Percentiles rank a stretch among this genome's conserved stretches.
These are phyloP conservation scores for Clavelina lepadiformis DNA, from an alignment of 23 tunicate genomes.

Conservation along the genomic window DNA sequence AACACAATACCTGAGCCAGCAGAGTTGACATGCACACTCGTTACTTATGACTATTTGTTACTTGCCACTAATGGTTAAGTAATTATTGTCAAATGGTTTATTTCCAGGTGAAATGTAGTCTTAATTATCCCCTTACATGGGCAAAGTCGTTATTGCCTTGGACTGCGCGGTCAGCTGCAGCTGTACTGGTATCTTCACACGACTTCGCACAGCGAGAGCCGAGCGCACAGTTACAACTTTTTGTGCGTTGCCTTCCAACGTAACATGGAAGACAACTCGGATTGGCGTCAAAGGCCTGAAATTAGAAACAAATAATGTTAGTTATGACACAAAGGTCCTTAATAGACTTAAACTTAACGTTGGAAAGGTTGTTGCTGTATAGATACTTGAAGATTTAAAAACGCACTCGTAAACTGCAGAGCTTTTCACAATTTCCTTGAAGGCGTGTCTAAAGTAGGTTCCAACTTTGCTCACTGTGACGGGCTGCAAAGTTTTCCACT, in stretches of 20 bases:
- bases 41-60: background rate
- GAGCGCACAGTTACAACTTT: slow-evolving; percentile 93
- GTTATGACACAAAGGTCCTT: no score
- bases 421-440: slow-evolving; percentile 54
- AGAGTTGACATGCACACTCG: no score
- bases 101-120: no score
- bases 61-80: no score
- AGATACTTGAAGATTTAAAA: no score
- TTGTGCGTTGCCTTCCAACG: slow-evolving; percentile 85
- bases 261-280: slow-evolving; percentile 84
- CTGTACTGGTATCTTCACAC: slow-evolving; percentile 78
- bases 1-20: no score
- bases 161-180: slow-evolving; percentile 22
- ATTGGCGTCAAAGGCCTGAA: slow-evolving; percentile 54
- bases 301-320: no score
- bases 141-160: no score
- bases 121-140: slow-evolving; percentile 51
- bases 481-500: slow-evolving; percentile 70
- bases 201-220: slow-evolving; percentile 68
- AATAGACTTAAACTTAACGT: no score
- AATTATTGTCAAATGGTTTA: no score
- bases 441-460: slow-evolving; percentile 81
- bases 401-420: slow-evolving; percentile 58
- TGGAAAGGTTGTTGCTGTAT: no score
- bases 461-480: slow-evolving; percentile 98